These are phyloP conservation scores for Drosophila pruinosa DNA, from an alignment of 1,140 invertebrate genomes.

Conservation along the genomic window DNA sequence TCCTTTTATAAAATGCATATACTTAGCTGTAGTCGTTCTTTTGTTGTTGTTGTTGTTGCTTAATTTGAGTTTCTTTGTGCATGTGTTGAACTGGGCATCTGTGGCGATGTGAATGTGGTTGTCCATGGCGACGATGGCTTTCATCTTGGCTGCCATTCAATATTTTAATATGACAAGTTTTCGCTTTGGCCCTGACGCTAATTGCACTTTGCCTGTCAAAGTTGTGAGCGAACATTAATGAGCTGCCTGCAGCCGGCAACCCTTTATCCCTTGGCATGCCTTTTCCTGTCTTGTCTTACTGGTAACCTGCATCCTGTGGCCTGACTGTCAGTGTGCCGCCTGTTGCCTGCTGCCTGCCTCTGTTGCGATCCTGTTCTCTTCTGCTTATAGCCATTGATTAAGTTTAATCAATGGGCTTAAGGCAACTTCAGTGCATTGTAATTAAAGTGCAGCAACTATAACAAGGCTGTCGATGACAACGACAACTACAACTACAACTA, in stretches of 20 bases:
- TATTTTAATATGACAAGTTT: constrained; percentile 77
- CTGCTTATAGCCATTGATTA: constrained; percentile 78
- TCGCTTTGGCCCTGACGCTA: constrained; percentile 57
- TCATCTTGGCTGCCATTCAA: constrained; percentile 60
- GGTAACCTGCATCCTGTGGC: neutral
- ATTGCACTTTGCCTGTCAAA: constrained; percentile 75
- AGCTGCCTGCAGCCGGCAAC: constrained; percentile 3
- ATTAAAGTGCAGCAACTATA: constrained; percentile 64
- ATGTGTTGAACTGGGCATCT: neutral
- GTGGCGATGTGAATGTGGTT: neutral
- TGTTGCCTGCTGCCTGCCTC: neutral
- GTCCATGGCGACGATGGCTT: neutral
- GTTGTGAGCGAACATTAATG: constrained; percentile 38
- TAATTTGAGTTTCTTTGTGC: constrained; percentile 2
- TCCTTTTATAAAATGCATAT: neutral
- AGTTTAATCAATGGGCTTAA: constrained; percentile 79
- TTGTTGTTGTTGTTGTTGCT: neutral
- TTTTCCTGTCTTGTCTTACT: neutral
- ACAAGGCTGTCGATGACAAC: constrained; percentile 1
- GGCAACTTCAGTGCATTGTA: constrained; percentile 75
- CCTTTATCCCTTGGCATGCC: neutral
- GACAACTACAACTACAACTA: neutral
- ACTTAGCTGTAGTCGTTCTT: neutral
- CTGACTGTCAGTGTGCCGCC: constrained; percentile 16
- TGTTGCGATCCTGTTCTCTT: neutral